Percentiles rank a stretch among this genome's conserved stretches.
Evolutionary conservation across 2,888 invertebrate species (phyloP).

Genomic region (Drosophila fulvimacula): DNA sequence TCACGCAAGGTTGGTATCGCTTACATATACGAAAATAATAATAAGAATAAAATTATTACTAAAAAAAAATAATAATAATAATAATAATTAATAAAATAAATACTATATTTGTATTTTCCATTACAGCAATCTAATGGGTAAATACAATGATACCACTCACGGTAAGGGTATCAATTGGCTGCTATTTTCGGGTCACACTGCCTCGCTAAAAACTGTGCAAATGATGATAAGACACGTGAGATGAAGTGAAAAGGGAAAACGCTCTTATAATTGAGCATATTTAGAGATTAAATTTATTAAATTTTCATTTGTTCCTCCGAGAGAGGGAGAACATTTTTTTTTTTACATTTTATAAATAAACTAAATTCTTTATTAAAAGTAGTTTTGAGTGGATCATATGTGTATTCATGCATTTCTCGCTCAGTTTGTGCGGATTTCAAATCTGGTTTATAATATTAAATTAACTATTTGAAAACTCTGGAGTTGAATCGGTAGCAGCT

Average conservation of each 20-base stretch:
- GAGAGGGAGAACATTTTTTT: background rate
- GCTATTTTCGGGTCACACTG: conserved; percentile 87
- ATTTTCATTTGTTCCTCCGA: background rate
- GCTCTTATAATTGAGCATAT: background rate
- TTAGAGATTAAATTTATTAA: background rate
- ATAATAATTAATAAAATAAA: too few relatives aligned
- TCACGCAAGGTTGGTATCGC: conserved; percentile 86
- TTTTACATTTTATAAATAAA: background rate
- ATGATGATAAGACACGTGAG: conserved; percentile 87
- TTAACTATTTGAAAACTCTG: too few relatives aligned
- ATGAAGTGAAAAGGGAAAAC: background rate
- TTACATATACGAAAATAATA: background rate
- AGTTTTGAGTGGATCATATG: background rate
- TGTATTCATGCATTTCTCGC: too few relatives aligned
- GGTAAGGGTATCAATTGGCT: conserved; percentile 89
- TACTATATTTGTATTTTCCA: background rate
- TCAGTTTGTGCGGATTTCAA: too few relatives aligned
- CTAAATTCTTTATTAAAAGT: background rate
- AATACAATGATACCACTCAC: conserved; percentile 86
- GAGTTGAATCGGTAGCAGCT: too few relatives aligned
- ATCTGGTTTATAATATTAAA: too few relatives aligned
- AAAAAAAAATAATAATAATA: too few relatives aligned
- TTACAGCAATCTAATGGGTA: conserved; percentile 88
- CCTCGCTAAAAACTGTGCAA: conserved; percentile 87
- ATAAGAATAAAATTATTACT: too few relatives aligned